Percentiles rank a stretch among this genome's conserved stretches.
These are phyloP conservation scores for Augochlorella aurata DNA, from an alignment of 2,888 invertebrate genomes.

Conservation along the genomic window DNA sequence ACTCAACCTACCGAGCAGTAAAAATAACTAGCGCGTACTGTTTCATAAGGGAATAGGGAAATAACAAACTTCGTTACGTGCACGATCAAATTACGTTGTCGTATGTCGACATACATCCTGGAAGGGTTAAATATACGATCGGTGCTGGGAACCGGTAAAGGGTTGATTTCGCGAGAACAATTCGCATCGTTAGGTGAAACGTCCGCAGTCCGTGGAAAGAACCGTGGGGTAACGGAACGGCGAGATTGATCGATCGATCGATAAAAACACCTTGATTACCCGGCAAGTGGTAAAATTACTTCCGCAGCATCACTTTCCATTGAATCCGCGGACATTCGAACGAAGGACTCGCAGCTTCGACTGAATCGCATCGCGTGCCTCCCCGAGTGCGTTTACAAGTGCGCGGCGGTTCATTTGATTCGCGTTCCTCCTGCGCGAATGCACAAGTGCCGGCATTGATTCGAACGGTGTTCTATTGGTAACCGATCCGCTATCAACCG, in stretches of 20 bases:
- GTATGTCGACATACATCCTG: no score
- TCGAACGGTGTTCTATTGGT: not conserved
- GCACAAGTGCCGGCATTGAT: not conserved
- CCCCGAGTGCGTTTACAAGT: not conserved
- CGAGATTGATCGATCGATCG: not conserved
- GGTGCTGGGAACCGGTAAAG: no score
- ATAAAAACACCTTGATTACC: not conserved
- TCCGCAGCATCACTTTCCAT: not conserved
- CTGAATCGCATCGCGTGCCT: not conserved
- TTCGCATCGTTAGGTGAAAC: no score
- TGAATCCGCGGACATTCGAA: not conserved
- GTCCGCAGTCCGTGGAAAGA: no score
- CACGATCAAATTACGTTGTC: no score
- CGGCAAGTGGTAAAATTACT: not conserved
- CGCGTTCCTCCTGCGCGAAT: not conserved
- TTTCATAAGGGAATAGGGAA: no score
- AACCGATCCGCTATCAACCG: not conserved
- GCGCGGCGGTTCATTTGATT: not conserved
- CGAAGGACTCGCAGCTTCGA: not conserved
- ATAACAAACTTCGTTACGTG: no score
- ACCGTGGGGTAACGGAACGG: no score
- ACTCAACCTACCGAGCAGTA: no score
- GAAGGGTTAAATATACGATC: no score
- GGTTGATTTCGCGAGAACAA: no score
- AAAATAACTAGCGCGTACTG: no score